Base-by-base conservation (phyloP, 2,113 vertebrate species). In the Seriola dumerili region DNA sequence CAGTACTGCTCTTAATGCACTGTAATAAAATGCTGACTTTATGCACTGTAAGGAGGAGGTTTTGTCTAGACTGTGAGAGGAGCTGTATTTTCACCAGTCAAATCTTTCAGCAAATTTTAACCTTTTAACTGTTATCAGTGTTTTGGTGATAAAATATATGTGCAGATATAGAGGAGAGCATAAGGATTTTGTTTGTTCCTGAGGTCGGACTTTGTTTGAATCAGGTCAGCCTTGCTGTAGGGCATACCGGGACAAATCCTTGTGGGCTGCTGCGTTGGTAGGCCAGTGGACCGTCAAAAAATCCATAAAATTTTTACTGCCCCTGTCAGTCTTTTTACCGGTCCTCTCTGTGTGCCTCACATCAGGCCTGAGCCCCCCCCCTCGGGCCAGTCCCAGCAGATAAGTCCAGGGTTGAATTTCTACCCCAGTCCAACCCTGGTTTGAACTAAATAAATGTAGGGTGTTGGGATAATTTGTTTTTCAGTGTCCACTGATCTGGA, bases 401-500 rank as follows among this genome's bases (percentile, higher is more conserved):
- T 55, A 55, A 23, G 21, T 55, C n/a, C 48, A 50, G 16, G 48
- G 48, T 9, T 55, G 19, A n/a, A n/a, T 55, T 55, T 55, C 52
- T 55, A 23, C 11, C 52, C n/a, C 52, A 23, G 19, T 55, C 52
- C 52, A 52, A 8, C 19, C 19, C 50, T 8, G 52, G 21, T n/a
- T 23, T 78, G 44, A 72, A 54, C 36, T 48, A 70, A 86, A 77
- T 85, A 79, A 74, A 87, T 78, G 52, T 8, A 58, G 38, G 69
- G 65, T 21, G 74, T 38, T 32, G 32, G 40, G 75, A 52, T 79
- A 48, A 75, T 75, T 83, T 84, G 65, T 87, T 90, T 87, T 82
- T 62, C 77, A 38, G 81, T 64, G 72, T 63, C 71, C 78, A 74
- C 54, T 79, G 80, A 85, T 86, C 66, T 86, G 68, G 59, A 88